A percentile compares a stretch with the other conserved stretches of the same genome.
Conservation (phyloP, 30 jellyfish, hydroid and myxozoan genomes). For the Aurelia sp. region DNA sequence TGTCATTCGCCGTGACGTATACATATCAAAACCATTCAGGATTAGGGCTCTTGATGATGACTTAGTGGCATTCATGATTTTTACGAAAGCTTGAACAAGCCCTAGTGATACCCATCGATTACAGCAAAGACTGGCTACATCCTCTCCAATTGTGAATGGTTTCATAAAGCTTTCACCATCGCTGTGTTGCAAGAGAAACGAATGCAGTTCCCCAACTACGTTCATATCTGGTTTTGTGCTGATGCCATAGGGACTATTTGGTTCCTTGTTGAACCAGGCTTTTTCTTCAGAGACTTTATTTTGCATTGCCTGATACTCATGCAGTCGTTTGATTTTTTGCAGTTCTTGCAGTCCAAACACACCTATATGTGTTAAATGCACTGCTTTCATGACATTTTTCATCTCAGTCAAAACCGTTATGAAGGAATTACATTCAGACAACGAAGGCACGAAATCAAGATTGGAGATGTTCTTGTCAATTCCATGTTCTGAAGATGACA, state of each 20-base stretch:
- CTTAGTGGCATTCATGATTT: neutral
- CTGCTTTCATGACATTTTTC: too few relatives aligned
- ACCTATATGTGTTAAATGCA: too few relatives aligned
- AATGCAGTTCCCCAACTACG: too few relatives aligned
- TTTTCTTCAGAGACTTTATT: neutral
- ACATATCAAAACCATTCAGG: too few relatives aligned
- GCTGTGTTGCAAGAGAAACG: too few relatives aligned
- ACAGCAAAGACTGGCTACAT: constrained; percentile 17
- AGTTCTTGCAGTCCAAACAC: neutral
- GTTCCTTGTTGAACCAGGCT: constrained; percentile 9
- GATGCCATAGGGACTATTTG: neutral
- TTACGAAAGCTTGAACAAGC: constrained; percentile 5
- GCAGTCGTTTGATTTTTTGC: neutral
- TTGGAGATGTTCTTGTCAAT: neutral
- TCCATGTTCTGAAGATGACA: constrained; percentile 13
- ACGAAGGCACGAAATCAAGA: neutral
- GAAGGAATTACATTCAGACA: too few relatives aligned
- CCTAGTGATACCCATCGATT: constrained; percentile 23
- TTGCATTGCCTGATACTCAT: constrained; percentile 8
- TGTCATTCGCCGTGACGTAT: too few relatives aligned
- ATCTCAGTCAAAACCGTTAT: too few relatives aligned
- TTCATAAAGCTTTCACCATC: neutral
- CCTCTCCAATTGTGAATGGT: constrained; percentile 5
- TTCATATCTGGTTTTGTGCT: neutral
- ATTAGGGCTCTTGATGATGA: too few relatives aligned